Base-by-base conservation (phyloP, 2,113 vertebrate species). In the Prunella fulvescens region DNA sequence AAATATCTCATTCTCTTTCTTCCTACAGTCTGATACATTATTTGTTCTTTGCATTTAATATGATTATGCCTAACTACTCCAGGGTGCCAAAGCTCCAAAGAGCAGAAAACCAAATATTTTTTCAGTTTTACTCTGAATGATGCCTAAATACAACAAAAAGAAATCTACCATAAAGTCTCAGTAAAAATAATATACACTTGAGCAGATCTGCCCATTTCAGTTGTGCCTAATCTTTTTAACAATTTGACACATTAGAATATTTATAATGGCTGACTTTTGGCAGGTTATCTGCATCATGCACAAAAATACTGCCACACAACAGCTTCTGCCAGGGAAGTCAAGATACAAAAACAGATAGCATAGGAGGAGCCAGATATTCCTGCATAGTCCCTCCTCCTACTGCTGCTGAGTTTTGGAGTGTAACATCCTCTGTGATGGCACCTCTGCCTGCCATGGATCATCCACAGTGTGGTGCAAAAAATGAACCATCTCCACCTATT, bases 381-480 rank as follows among this genome's bases (percentile, higher is more conserved):
- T 67, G 12, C n/a, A 26, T 3, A 40, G 39, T 22, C 19, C 10
- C 13, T 71, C 11, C 44, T 88, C 37, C 56, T 70, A 8, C 29
- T 33, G 14, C 23, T 70, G n/a, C 54, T 57, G 70, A n/a, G n/a
- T 74, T 85, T 88, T 74, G 37, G 56, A 65, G 29, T n/a, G 29
- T 60, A 42, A 28, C 0, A 8, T 47, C 7, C 40, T 11, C 23
- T 54, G 39, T 1, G 1, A 39, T 1, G 1, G 7, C 26, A 35
- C 13, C 26, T 56, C 64, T 72, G 60, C 50, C 65, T 69, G 26
- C 45, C 6, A 2, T 3, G 11, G 50, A 50, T 26, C 9, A 40
- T 51, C 26, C 37, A 39, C 28, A 10, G 7, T 22, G 14, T 14
- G 54, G 12, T 24, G 12, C 64, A 12, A 45, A 44, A 78, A 82